Evolutionary conservation across 2,797 vertebrate species (phyloP).

Genomic region (Sebastes reedi): DNA sequence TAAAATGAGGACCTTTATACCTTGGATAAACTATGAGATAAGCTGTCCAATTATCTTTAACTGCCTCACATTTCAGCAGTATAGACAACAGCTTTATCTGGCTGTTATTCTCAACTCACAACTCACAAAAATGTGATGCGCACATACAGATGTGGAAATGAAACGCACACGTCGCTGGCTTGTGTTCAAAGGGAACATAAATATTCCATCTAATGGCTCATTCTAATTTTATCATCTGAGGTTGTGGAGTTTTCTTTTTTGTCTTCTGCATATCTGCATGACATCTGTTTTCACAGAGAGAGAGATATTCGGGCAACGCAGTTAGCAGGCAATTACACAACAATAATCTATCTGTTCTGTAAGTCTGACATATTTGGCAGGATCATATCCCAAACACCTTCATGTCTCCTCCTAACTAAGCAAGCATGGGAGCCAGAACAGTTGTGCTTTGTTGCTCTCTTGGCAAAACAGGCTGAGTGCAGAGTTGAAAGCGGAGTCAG

Average conservation of each 20-base stretch:
- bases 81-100: conserved; percentile 16
- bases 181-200: conserved; percentile 49
- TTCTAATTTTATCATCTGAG: conserved; percentile 51
- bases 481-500: conserved; percentile 61
- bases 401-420: conserved; percentile 23
- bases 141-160: conserved; percentile 27
- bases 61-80: conserved; percentile 14
- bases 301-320: conserved; percentile 8
- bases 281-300: conserved; percentile 44
- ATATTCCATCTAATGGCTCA: conserved; percentile 40
- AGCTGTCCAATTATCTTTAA: conserved; percentile 27
- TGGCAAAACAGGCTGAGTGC: conserved; percentile 43
- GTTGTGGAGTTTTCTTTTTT: conserved; percentile 21
- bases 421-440: conserved; percentile 32
- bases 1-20: conserved; percentile 20
- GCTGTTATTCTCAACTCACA: conserved; percentile 3
- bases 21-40: conserved; percentile 32
- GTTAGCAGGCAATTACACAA: conserved; percentile 48
- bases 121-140: conserved; percentile 4
- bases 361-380: conserved; percentile 31
- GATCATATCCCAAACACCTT: conserved; percentile 39
- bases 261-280: conserved; percentile 27
- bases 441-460: conserved; percentile 52
- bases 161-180: conserved; percentile 30
- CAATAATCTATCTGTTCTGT: conserved; percentile 44